Evolutionary conservation across 1,140 invertebrate species (phyloP).

Genomic region (Zeugodacus cucurbitae): DNA sequence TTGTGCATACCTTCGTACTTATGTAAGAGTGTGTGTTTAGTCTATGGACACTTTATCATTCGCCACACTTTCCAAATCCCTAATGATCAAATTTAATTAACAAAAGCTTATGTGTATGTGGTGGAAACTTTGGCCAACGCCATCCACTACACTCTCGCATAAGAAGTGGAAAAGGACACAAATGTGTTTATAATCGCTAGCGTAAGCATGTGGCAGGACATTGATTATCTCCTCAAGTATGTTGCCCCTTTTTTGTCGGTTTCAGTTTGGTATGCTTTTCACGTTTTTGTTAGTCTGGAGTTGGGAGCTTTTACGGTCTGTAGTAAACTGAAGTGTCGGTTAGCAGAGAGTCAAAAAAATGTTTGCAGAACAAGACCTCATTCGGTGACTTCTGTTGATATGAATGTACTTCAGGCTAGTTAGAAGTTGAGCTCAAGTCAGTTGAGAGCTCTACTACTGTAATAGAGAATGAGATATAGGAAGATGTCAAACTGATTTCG

Average conservation of each 20-base stretch:
- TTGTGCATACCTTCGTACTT: too few species aligned
- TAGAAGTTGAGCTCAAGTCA: too few species aligned
- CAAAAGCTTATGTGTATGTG: slow-evolving; percentile 36
- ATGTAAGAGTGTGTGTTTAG: neutral
- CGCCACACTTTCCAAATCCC: neutral
- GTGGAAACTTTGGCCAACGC: neutral
- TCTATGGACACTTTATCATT: neutral
- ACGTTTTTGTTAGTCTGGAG: neutral
- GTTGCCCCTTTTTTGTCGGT: neutral
- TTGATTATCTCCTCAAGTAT: neutral
- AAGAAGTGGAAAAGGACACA: neutral
- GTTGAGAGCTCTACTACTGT: too few species aligned
- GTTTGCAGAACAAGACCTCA: too few species aligned
- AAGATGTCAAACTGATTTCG: too few species aligned
- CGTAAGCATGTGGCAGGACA: neutral
- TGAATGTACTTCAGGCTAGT: too few species aligned
- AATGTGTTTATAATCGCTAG: slow-evolving; percentile 33
- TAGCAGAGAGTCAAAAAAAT: neutral
- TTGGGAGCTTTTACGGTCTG: neutral
- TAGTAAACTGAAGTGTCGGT: neutral
- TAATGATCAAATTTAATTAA: slow-evolving; percentile 40
- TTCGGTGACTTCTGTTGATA: too few species aligned
- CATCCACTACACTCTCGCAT: neutral
- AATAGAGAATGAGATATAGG: too few species aligned
- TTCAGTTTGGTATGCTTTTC: neutral